A percentile compares a stretch with the other conserved stretches of the same genome.
These are phyloP conservation scores for Eristalis intricaria DNA, from an alignment of 2,888 invertebrate species.

Conservation along the genomic window DNA sequence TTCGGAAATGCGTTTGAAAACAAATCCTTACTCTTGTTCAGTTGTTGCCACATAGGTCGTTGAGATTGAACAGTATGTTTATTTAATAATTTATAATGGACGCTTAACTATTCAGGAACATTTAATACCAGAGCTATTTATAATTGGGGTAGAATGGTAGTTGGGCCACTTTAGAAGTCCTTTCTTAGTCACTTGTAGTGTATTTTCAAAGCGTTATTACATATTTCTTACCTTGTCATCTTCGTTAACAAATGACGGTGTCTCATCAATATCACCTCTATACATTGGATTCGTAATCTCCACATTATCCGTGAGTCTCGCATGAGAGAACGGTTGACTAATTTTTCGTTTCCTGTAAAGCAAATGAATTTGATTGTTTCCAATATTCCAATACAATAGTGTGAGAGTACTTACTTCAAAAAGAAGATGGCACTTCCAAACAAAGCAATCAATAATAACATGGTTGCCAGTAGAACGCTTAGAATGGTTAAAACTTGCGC, in stretches of 20 bases:
- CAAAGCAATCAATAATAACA: constrained; percentile 77
- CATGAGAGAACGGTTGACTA: constrained; percentile 88
- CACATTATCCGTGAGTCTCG: constrained; percentile 91
- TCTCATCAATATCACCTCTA: constrained; percentile 87
- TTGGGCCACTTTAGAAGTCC: no score
- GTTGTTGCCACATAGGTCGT: no score
- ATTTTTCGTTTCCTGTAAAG: constrained; percentile 81
- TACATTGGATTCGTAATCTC: constrained; percentile 94
- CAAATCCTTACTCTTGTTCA: no score
- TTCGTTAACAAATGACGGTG: constrained; percentile 83
- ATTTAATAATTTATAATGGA: no score
- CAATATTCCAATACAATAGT: neutral
- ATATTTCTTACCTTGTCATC: constrained; percentile 83
- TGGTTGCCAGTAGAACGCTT: constrained; percentile 77
- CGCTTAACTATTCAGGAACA: no score
- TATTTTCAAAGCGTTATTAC: no score
- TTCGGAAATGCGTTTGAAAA: no score
- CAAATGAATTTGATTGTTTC: neutral
- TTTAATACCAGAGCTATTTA: no score
- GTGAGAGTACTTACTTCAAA: constrained; percentile 80
- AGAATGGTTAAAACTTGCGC: constrained; percentile 77
- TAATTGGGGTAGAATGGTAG: no score
- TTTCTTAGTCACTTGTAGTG: no score
- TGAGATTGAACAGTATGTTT: no score
- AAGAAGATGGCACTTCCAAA: constrained; percentile 79